These are phyloP conservation scores for Poeciliopsis turrubarensis DNA, from an alignment of 2,113 vertebrate genomes.

Conservation along the genomic window DNA sequence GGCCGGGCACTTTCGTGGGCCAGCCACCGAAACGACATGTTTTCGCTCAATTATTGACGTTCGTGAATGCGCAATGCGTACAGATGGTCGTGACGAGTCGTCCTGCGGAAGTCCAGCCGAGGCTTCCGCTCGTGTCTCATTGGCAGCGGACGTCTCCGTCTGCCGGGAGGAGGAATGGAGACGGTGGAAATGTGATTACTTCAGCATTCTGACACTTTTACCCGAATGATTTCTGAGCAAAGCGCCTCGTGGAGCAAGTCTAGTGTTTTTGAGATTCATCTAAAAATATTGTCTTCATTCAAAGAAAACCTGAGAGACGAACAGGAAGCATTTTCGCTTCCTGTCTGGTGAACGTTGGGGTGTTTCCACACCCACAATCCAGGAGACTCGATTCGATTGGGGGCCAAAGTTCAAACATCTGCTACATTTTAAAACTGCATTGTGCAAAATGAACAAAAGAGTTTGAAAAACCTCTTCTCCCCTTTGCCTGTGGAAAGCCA, in stretches of 20 bases:
- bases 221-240: background rate
- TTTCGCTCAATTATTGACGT: conserved; percentile 70
- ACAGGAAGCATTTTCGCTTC: background rate
- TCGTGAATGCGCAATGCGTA: conserved; percentile 60
- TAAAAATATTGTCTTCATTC: background rate
- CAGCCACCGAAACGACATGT: conserved; percentile 54
- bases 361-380: no score
- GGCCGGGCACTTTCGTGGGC: conserved; percentile 39
- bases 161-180: background rate
- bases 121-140: conserved; percentile 14
- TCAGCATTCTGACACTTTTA: background rate
- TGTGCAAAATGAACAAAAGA: no score
- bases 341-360: no score
- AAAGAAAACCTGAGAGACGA: background rate
- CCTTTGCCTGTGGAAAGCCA: no score
- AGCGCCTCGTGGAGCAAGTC: background rate
- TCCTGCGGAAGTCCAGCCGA: conserved; percentile 1
- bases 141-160: background rate
- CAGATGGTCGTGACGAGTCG: conserved; percentile 56
- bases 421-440: no score
- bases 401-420: no score
- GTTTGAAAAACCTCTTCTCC: no score
- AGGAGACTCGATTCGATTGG: no score
- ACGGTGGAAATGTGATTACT: background rate
- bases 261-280: background rate